Evolutionary conservation across 2,888 invertebrate genomes (phyloP), one percentile per base, ranked within the genome.

Genomic region (Agrilus biguttatus): DNA sequence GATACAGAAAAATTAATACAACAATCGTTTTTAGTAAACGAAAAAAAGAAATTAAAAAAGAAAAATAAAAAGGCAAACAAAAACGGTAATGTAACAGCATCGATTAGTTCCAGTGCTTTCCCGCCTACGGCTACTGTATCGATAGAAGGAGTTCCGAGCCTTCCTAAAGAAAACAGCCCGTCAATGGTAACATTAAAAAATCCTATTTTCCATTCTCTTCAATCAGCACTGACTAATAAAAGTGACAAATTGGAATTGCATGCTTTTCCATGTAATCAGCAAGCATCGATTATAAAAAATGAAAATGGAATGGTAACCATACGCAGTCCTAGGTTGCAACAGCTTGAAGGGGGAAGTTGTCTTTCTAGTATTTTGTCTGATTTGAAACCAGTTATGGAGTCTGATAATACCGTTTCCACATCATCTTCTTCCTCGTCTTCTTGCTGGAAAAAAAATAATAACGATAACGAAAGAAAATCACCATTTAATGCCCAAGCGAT

Each of bases 271-370:
- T 65, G 63, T 54, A 66, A 68, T 47, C 74, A 75, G 43, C 78
- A 77, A 40, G 77, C 78, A 3, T 75, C 79, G 4, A 80, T 80
- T 48, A 78, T 79, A 52, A 79, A 77, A 52, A 77, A 77, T 49
- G 80, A 78, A 47, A 78, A 80, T 55, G 85, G 85, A 8, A 87
- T 87, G 85, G 87, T 84, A 46, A 87, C 87, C 0, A 88, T 87
- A 40, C 69, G 87, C 10, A 86, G 85, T 63, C 86, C 86, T 0
- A 59, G 49, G 33, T 41, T 50, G 36, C 52, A 55, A 36, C 53
- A 54, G 36, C 49, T 52, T 37, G 49, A 50, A 41, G 52, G 52
- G 33, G 55, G 51, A 37, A 42, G 52, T 35, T 45, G 49, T 33
- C 53, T 59, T 45, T 52, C 56, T 4, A 57, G 53, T 42, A 49